Base-by-base conservation (phyloP, 2,113 vertebrate genomes). In the Silurus glanis region DNA sequence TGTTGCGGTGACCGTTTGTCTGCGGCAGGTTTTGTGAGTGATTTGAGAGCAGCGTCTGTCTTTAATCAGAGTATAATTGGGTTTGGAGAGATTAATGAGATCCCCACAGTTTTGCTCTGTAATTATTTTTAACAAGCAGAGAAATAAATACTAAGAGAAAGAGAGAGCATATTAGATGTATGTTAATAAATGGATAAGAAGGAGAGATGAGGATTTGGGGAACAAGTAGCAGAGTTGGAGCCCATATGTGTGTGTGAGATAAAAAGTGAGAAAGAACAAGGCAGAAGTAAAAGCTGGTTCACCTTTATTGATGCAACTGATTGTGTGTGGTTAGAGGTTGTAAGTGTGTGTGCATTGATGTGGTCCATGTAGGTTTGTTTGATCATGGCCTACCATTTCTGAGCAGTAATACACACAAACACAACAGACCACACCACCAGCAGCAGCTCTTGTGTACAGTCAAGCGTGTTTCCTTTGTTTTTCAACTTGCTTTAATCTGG, bases 21-120 rank as follows among this genome's bases (percentile, higher is more conserved):
- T 92, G 92, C 91, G 93, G 93, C 90, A 92, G 91, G 91, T 86
- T 79, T 45, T 71, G 61, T 84, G 56, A 78, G 75, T 72, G 87
- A 89, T 90, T 81, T 87, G 67, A 87, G 59, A 64, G 86, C 67
- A 87, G 53, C 87, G 74, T 89, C 62, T 85, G 84, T 62, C 47
- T 80, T 55, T 56, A 85, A 80, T 64, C 82, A 80, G 74, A 55
- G 25, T 62, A 61, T 45, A 75, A 80, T 71, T 61, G 83, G 61
- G 49, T 80, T 85, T 66, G 47, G 28, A 85, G 25, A 25, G 75
- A 85, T 80, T 64, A 74, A 74, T 51, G 19, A 74, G 66, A 80
- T 55, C n/a, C 53, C 56, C 16, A 28, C 55, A n/a, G 55, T 87
- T 87, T 51, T 25, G 45, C 78, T 16, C 59, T 59, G 8, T 78